These are phyloP conservation scores for Andrena flavipes DNA, from an alignment of 2,888 invertebrate genomes.

Conservation along the genomic window DNA sequence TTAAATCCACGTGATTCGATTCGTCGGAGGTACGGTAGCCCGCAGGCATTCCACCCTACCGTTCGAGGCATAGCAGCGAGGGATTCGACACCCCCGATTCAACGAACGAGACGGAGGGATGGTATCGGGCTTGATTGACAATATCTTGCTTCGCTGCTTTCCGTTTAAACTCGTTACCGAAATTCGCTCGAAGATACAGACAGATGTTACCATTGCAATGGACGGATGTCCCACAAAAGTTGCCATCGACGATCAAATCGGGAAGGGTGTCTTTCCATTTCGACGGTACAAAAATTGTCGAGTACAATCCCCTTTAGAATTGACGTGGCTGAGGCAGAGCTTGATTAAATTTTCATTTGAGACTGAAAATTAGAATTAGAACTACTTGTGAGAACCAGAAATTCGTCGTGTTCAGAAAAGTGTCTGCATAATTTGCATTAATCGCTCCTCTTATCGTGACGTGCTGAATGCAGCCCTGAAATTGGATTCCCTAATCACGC, in stretches of 20 bases:
- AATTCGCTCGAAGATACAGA: constrained; percentile 6
- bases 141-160: constrained; percentile 63
- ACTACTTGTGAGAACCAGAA: not conserved
- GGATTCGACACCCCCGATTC: constrained; percentile 49
- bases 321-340: not conserved
- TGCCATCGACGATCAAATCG: not conserved
- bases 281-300: too few species aligned
- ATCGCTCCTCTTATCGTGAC: not conserved
- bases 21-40: constrained; percentile 34
- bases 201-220: not conserved
- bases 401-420: too few species aligned
- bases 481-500: not conserved
- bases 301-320: too few species aligned
- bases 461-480: not conserved
- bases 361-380: not conserved
- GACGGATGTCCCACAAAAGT: not conserved
- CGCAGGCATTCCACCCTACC: constrained; percentile 29
- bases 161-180: constrained; percentile 11
- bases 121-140: constrained; percentile 62
- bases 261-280: too few species aligned
- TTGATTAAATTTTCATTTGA: not conserved
- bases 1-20: constrained; percentile 55
- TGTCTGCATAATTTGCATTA: too few species aligned
- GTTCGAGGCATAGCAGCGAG: constrained; percentile 37
- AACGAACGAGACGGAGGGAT: constrained; percentile 51